These are phyloP conservation scores for Calypte anna DNA, from an alignment of 2,113 vertebrate genomes.

Conservation along the genomic window DNA sequence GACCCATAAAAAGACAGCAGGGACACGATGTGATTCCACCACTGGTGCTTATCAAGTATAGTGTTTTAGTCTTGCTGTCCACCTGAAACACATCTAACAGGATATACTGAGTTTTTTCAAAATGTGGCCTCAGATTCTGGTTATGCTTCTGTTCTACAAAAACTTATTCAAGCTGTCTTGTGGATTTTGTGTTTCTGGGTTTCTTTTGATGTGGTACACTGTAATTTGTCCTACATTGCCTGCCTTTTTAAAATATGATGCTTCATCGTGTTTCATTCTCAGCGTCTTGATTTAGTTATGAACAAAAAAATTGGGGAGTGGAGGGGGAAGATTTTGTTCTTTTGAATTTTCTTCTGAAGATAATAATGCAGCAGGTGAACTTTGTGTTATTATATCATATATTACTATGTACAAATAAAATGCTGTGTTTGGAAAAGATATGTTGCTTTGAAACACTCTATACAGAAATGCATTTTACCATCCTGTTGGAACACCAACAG, in stretches of 20 bases:
- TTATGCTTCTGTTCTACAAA: conserved; percentile 11
- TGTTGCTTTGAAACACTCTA: neutral
- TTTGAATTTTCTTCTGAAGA: neutral
- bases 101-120: neutral
- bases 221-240: conserved; percentile 46
- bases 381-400: neutral
- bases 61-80: neutral
- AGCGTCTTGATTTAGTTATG: neutral
- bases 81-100: conserved; percentile 3
- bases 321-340: neutral
- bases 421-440: neutral
- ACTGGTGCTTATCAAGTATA: neutral
- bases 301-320: conserved; percentile 3
- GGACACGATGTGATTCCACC: neutral
- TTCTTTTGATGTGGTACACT: conserved; percentile 43
- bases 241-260: neutral
- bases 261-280: conserved; percentile 16
- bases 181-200: conserved; percentile 3
- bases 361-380: neutral
- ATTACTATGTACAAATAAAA: neutral
- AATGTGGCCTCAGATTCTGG: neutral
- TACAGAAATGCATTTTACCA: neutral
- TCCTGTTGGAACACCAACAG: neutral
- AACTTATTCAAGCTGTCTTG: neutral
- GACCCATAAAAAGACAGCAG: neutral